These are phyloP conservation scores for Malacosoma neustria DNA, from an alignment of 2,888 invertebrate genomes.

Conservation along the genomic window DNA sequence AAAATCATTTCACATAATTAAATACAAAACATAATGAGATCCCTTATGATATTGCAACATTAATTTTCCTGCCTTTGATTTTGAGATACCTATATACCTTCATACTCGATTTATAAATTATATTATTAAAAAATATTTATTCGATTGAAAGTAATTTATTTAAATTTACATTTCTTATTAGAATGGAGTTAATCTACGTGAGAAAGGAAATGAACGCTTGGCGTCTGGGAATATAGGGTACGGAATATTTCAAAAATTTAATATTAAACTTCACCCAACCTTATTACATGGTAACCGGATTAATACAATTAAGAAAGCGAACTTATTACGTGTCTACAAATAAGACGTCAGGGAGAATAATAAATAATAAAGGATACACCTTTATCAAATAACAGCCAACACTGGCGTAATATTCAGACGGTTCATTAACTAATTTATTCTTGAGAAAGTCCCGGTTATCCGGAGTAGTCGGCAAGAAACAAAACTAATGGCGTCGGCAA, in stretches of 20 bases:
- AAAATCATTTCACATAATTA: too few relatives aligned
- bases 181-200: too few relatives aligned
- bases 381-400: conserved; percentile 37
- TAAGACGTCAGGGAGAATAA: conserved; percentile 7
- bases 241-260: background rate
- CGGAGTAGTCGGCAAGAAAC: conserved; percentile 57
- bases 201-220: background rate
- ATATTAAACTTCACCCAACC: background rate
- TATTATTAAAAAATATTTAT: too few relatives aligned
- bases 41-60: too few relatives aligned
- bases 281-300: background rate
- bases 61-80: too few relatives aligned
- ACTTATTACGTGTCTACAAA: background rate
- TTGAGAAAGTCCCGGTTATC: conserved; percentile 51
- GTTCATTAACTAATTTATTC: conserved; percentile 68
- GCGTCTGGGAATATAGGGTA: background rate
- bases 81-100: too few relatives aligned
- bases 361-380: conserved; percentile 26
- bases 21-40: too few relatives aligned
- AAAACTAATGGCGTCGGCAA: conserved; percentile 67
- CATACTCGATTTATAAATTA: too few relatives aligned
- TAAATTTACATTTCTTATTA: too few relatives aligned
- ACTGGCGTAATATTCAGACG: conserved; percentile 37
- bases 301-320: background rate
- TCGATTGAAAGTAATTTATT: too few relatives aligned